Base-by-base conservation (phyloP, 2,888 invertebrate genomes). In the Brenthis ino region DNA sequence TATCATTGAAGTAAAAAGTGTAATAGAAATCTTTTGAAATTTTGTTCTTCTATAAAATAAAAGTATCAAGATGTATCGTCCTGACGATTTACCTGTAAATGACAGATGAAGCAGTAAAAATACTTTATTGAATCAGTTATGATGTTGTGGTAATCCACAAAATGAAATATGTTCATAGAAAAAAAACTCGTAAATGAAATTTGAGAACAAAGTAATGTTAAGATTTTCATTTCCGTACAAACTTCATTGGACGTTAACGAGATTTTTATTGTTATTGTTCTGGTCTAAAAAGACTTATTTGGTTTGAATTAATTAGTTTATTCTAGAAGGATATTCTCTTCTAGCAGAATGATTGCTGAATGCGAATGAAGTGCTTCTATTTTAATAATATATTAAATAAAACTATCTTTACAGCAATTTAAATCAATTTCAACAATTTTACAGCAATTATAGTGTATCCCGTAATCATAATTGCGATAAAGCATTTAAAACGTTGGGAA, bases 101-200 rank as follows among this genome's bases (percentile, higher is more conserved):
- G 33, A 68, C 53, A 53, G 54, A 64, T 64, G 12, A 54, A 67
- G 57, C 58, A 69, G 66, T 63, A 64, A 71, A 68, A 71, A 68
- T 47, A 57, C 53, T 68, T 68, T 72, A 72, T 72, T 66, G 68
- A 71, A 72, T 61, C 50, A 55, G 55, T 68, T 67, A 63, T 67
- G 68, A 67, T 57, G 63, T 72, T 69, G 63, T n/a, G 66, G 70
- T 70, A 64, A 70, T 70, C 70, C 67, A 20, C 57, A 20, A 70
- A 67, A 67, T 56, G 58, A 67, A 70, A 69, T 66, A 48, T 66
- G 24, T 60, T 60, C 55, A 47, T 58, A 67, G 33, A 64, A 37
- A 67, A 43, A 47, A 58, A 54, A 28, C 28, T 33, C 61, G 48
- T 63, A 69, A 67, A 67, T 70, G 16, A 67, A 67, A 64, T 64